A percentile compares a stretch with the other conserved stretches of the same genome.
Evolutionary conservation across 1,140 invertebrate genomes (phyloP).

Genomic region (Agraylea sexmaculata): DNA sequence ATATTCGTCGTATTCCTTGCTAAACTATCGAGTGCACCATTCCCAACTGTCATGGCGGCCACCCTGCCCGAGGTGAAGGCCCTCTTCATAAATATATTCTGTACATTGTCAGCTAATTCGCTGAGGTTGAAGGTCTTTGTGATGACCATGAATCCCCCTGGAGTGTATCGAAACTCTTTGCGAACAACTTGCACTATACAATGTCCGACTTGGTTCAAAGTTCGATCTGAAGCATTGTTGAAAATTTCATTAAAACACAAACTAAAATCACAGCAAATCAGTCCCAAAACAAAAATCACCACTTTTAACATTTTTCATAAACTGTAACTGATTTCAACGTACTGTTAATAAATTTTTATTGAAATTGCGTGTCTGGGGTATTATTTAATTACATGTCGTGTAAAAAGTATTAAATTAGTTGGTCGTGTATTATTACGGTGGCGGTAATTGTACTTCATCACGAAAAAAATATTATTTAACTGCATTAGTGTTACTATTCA

Average conservation of each 20-base stretch:
- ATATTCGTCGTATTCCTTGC: not conserved
- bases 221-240: not conserved
- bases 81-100: constrained; percentile 8
- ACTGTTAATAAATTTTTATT: too few species aligned
- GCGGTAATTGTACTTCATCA: too few species aligned
- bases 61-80: constrained; percentile 2
- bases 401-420: too few species aligned
- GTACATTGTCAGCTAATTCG: constrained; percentile 9
- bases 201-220: not conserved
- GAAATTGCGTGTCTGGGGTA: too few species aligned
- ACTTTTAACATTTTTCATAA: too few species aligned
- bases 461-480: too few species aligned
- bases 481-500: too few species aligned
- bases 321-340: too few species aligned
- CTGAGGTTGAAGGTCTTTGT: constrained; percentile 14
- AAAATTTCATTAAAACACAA: not conserved
- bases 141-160: constrained; percentile 13
- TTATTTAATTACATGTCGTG: too few species aligned
- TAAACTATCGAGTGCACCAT: constrained; percentile 14
- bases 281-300: too few species aligned
- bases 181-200: constrained; percentile 1
- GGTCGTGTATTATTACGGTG: too few species aligned
- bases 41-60: constrained; percentile 16
- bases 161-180: constrained; percentile 13
- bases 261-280: too few species aligned